Percentiles rank a stretch among this genome's conserved stretches.
These are phyloP conservation scores for Zele albiditarsus DNA, from an alignment of 2,888 invertebrate species.

Conservation along the genomic window DNA sequence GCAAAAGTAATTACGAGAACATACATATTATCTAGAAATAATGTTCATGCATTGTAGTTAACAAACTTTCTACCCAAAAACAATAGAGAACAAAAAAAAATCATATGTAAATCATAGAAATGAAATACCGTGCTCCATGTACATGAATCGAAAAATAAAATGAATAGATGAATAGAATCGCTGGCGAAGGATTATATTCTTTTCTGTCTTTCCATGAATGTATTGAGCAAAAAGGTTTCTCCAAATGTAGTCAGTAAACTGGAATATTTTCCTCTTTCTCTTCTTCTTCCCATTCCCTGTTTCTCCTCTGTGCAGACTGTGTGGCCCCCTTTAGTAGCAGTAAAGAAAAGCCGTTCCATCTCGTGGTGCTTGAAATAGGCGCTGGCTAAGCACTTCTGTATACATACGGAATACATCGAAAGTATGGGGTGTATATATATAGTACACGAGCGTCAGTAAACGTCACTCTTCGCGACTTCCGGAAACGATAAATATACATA, in stretches of 20 bases:
- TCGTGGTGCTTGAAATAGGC: constrained; percentile 33
- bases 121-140: not conserved
- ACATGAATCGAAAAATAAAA: constrained; percentile 11
- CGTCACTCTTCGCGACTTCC: constrained; percentile 52
- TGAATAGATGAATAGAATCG: constrained; percentile 28
- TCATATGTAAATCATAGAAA: not conserved
- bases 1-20: no score
- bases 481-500: constrained; percentile 60
- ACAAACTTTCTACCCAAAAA: no score
- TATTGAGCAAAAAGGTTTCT: constrained; percentile 6
- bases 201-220: constrained; percentile 25
- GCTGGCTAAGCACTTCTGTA: constrained; percentile 55
- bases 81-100: not conserved
- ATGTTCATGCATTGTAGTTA: no score
- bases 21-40: no score
- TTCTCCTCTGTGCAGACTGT: not conserved
- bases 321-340: constrained; percentile 15
- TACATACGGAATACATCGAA: constrained; percentile 46
- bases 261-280: constrained; percentile 16
- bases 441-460: constrained; percentile 44
- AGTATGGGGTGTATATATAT: constrained; percentile 40
- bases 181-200: constrained; percentile 24
- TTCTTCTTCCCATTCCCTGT: not conserved
- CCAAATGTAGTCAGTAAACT: constrained; percentile 26
- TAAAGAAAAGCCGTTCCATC: constrained; percentile 30